Base-by-base conservation (phyloP, 2,888 invertebrate species). In the Chelonus formosanus region DNA sequence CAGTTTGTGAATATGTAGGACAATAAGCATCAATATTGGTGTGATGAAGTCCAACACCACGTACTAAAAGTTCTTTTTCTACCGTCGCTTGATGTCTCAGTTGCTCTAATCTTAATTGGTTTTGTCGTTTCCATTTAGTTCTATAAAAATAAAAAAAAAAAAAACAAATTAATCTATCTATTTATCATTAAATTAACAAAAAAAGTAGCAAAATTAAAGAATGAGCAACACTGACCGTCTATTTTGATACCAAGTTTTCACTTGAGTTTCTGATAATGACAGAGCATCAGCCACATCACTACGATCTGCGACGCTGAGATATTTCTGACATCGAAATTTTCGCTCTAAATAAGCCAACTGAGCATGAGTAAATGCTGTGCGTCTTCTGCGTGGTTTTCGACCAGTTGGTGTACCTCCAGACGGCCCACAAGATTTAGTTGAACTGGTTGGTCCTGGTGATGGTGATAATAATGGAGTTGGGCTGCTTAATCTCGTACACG, bases 241-340 rank as follows among this genome's bases (percentile, higher is more conserved):
- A 79, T 95, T 95, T 85, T 95, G 94, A 77, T 94, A 97, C 96
- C 97, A 97, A 2, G 97, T 97, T 86, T 97, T 97, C 61, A 97
- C 96, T 77, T 97, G 97, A 0, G 96, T 97, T 85, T 97, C 97
- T 44, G 95, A 93, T 35, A 97, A 87, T 78, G 92, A 94, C 34
- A 97, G 87, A 0, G 94, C 91, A 78, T 96, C 95, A 0, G 97
- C 96, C 0, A 97, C 96, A 81, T 96, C 95, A 65, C 95, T 95
- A 47, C 97, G 87, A 81, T 97, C 97, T 0, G 96, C 95, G 5
- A 97, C 96, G 69, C 95, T 95, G 68, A 97, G 86, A 85, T 97
- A 97, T 85, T 97, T 97, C 85, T 96, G 96, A 76, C 95, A 94
- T 5, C 96, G 89, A 84, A 97, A 97, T 85, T 96, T 95, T 74